phyloP scores from a whole-genome alignment of 2,797 vertebrate species.

The Myiothlypis chrysogaster region DNA sequence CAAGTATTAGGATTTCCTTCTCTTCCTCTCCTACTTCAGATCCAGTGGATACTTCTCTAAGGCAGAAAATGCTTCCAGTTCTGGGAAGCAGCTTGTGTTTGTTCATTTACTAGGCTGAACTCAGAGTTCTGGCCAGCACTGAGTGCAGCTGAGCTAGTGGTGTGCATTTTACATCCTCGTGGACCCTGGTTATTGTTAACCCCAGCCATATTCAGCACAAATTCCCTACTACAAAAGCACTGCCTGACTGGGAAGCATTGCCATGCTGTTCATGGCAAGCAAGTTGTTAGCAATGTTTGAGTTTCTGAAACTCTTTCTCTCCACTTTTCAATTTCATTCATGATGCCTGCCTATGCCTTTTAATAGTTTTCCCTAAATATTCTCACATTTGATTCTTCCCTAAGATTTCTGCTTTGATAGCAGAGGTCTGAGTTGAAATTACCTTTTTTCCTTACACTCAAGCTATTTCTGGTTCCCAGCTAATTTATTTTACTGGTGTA shows the following conservation, averaged over 20 bases:
- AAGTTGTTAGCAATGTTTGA: background rate
- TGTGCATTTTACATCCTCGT: fast-evolving
- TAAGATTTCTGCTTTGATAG: background rate
- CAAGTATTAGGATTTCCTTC: background rate
- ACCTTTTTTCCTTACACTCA: background rate
- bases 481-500: background rate
- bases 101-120: background rate
- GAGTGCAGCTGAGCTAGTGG: background rate
- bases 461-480: background rate
- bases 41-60: background rate
- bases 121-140: background rate
- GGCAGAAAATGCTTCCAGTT: background rate
- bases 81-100: background rate
- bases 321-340: background rate
- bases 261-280: background rate
- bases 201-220: background rate
- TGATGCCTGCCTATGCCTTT: background rate
- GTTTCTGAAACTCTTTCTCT: background rate
- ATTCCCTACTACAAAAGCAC: background rate
- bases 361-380: background rate
- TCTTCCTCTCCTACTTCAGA: background rate
- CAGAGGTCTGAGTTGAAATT: background rate
- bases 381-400: background rate
- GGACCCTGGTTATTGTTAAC: background rate
- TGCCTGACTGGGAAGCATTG: background rate